Conservation (phyloP, 2,797 vertebrate species). For the Lepilemur septentrionalis region DNA sequence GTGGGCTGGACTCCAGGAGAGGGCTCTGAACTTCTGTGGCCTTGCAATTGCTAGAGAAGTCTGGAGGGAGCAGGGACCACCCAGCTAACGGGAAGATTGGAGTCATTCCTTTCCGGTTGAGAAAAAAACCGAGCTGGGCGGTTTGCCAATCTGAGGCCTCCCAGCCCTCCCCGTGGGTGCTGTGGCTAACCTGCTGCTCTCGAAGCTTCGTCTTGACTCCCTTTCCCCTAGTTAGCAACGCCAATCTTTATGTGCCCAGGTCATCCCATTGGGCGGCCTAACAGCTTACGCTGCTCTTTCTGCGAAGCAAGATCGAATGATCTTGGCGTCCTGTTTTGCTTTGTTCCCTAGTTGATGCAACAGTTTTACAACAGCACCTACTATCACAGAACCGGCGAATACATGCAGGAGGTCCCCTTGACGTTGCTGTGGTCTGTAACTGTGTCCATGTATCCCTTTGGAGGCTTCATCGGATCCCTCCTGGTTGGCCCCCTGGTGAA, state of each 20-base stretch:
- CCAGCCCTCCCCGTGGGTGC: rapidly evolving
- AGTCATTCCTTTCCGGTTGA: neutral
- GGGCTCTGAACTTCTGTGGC: neutral
- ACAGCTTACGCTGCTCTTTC: constrained; percentile 83
- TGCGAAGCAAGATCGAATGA: constrained; percentile 86
- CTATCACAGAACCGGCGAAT: constrained; percentile 72
- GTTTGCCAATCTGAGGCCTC: neutral
- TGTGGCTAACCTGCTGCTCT: neutral
- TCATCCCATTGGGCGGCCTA: constrained; percentile 30
- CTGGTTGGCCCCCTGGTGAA: constrained; percentile 93
- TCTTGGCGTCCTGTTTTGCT: constrained; percentile 85
- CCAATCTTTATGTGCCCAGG: rapidly evolving
- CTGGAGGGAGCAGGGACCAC: neutral
- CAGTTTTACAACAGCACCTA: constrained; percentile 92
- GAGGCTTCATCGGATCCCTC: constrained; percentile 94
- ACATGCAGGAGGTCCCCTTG: constrained; percentile 77
- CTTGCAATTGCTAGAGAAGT: neutral
- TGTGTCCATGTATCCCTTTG: constrained; percentile 95
- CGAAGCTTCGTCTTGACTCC: neutral
- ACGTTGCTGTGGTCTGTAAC: constrained; percentile 94
- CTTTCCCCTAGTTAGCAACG: rapidly evolving
- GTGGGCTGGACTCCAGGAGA: neutral
- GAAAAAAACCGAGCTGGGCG: neutral
- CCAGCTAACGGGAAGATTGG: neutral
- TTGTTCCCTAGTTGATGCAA: constrained; percentile 90